phyloP scores from a whole-genome alignment of 2,797 vertebrate species.

The Morelia viridis region DNA sequence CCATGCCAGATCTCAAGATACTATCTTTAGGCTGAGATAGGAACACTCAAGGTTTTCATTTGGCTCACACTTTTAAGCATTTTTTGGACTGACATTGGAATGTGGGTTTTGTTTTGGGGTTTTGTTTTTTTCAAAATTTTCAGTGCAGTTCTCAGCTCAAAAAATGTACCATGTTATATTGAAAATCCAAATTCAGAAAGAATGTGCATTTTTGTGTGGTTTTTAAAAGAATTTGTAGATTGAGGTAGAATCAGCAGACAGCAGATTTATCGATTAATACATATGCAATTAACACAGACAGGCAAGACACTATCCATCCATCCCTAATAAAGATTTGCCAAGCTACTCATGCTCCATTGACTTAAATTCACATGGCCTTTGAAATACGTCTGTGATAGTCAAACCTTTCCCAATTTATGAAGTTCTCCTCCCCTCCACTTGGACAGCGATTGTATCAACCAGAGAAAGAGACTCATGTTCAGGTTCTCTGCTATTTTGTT shows the following conservation, averaged over 20 bases:
- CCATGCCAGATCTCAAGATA: neutral
- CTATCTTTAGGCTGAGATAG: neutral
- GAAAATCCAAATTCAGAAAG: neutral
- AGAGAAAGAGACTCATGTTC: conserved; percentile 6
- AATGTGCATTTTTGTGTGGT: neutral
- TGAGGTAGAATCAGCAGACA: neutral
- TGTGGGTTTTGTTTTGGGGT: neutral
- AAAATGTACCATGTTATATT: neutral
- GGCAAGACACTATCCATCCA: neutral
- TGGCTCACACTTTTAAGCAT: neutral
- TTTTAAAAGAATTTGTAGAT: neutral
- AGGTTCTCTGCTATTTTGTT: conserved; percentile 15
- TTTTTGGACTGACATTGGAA: neutral
- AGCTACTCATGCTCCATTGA: neutral
- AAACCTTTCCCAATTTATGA: neutral
- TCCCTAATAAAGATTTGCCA: neutral
- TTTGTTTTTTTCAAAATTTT: neutral
- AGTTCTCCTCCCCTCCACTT: too few species aligned
- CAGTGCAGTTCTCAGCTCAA: neutral
- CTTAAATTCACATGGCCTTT: conserved; percentile 2
- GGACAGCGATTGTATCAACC: neutral
- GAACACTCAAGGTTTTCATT: neutral
- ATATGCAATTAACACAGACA: neutral
- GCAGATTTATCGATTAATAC: neutral
- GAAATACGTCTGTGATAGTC: neutral